Conservation (phyloP, 2,797 vertebrate genomes). For the Lithobates sylvaticus region DNA sequence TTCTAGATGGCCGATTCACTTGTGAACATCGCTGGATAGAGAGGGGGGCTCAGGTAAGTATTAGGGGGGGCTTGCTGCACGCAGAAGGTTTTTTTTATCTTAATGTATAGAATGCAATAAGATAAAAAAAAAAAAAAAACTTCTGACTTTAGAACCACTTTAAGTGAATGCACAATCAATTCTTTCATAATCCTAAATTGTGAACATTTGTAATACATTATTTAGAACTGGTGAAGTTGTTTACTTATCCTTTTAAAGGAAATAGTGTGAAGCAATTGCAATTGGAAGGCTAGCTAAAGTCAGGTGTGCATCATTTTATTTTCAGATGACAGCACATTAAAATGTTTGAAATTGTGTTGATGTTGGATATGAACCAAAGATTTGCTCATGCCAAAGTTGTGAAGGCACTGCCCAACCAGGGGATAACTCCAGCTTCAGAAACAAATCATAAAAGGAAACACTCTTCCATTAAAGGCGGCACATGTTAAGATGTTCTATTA, state of each 20-base stretch:
- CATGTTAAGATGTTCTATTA: conserved; percentile 1
- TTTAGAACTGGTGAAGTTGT: not conserved
- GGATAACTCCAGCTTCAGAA: not conserved
- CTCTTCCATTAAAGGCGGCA: conserved; percentile 6
- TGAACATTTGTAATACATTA: not conserved
- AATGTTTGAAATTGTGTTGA: conserved; percentile 55
- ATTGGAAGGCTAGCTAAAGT: conserved; percentile 39
- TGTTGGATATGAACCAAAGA: conserved; percentile 47
- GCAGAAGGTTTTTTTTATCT: too few species aligned
- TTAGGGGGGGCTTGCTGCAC: too few species aligned
- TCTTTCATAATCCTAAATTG: not conserved
- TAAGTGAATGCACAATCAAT: too few species aligned
- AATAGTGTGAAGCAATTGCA: conserved; percentile 21
- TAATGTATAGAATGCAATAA: too few species aligned
- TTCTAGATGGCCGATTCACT: too few species aligned
- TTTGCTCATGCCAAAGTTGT: conserved; percentile 19
- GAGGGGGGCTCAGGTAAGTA: too few species aligned
- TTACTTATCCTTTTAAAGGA: conserved; percentile 33
- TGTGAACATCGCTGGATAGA: too few species aligned
- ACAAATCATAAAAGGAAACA: conserved; percentile 21
- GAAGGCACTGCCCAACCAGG: conserved; percentile 23
- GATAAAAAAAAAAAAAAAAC: too few species aligned
- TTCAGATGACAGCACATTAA: conserved; percentile 54
- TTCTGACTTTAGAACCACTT: too few species aligned
- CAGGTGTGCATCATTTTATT: conserved; percentile 54